phyloP scores from a whole-genome alignment of 2,888 invertebrate genomes.

The Phorcus lineatus region DNA sequence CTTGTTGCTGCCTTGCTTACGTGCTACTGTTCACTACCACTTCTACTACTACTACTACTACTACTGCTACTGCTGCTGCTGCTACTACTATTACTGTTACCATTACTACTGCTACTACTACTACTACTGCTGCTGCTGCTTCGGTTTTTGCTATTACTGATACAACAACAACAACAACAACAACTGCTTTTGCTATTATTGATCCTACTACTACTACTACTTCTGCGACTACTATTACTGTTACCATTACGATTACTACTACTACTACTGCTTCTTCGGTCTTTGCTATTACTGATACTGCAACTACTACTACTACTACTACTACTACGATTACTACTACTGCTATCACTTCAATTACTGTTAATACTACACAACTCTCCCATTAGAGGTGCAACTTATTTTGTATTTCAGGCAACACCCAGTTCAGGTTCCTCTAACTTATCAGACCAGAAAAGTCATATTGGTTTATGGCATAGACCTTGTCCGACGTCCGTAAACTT shows the following conservation, averaged over 20 bases:
- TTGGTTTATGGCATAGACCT: too few relatives aligned
- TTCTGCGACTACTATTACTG: conserved; percentile 9
- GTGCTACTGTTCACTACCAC: not conserved
- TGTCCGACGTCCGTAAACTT: too few relatives aligned
- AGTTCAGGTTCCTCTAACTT: too few relatives aligned
- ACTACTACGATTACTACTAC: too few relatives aligned
- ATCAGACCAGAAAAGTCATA: too few relatives aligned
- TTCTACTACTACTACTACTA: conserved; percentile 3
- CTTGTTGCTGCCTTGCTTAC: too few relatives aligned
- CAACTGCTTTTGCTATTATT: not conserved
- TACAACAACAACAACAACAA: conserved; percentile 2
- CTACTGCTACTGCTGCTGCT: not conserved
- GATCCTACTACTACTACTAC: conserved; percentile 11
- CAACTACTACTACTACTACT: too few relatives aligned
- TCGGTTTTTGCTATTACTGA: conserved; percentile 15
- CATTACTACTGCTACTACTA: conserved; percentile 25
- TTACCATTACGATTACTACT: conserved; percentile 12
- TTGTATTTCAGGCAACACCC: too few relatives aligned
- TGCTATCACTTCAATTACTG: not conserved
- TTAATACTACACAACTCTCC: too few relatives aligned
- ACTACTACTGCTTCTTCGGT: conserved; percentile 21
- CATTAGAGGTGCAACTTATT: too few relatives aligned
- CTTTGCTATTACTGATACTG: too few relatives aligned
- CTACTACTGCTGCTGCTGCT: conserved; percentile 26
- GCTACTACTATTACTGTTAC: conserved; percentile 21